Base-by-base conservation (phyloP, 2,113 vertebrate genomes). In the Elaphurus davidianus region DNA sequence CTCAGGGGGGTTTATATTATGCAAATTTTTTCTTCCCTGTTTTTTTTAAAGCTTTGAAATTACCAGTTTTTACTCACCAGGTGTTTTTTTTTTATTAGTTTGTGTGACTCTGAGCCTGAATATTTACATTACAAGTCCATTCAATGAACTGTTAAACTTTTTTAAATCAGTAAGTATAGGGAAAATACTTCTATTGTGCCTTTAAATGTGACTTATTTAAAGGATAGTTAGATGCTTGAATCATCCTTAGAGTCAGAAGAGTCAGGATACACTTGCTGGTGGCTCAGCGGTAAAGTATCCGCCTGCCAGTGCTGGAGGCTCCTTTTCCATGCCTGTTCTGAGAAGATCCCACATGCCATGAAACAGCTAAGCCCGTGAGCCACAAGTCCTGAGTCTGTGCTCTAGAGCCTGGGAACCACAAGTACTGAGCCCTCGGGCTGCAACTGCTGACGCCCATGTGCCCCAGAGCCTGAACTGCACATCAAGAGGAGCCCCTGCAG, bases 41-140 rank as follows among this genome's bases (percentile, higher is more conserved):
- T 30, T 52, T 52, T 85, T 57, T 81, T 50, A 67, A 91, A 30
- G 55, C 82, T 91, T 93, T 74, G 55, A 97, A 95, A 92, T 96
- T 83, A 93, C 12, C 93, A 91, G 88, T 78, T 96, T 28, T 90
- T 87, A 62, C 79, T 91, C 78, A 91, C 55, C 84, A 87, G 83
- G 87, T 96, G 14, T 94, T 60, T 60, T 89, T 89, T 45, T 94
- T 94, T 50, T 50, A 95, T 93, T 97, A 90, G 82, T 90, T 83
- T 86, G 3, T 93, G 12, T 87, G 45, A n/a, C 78, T 96, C 74
- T 97, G 55, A 96, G 27, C 30, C 52, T 96, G 78, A 93, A 90
- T 96, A 90, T 98, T 97, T 97, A 90, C 71, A 93, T 98, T 91
- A 89, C n/a, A 83, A 76, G 33, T 78, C 36, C 9, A 87, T 93